Conservation (phyloP, 2,797 vertebrate genomes). For the Rallus crepitans region DNA sequence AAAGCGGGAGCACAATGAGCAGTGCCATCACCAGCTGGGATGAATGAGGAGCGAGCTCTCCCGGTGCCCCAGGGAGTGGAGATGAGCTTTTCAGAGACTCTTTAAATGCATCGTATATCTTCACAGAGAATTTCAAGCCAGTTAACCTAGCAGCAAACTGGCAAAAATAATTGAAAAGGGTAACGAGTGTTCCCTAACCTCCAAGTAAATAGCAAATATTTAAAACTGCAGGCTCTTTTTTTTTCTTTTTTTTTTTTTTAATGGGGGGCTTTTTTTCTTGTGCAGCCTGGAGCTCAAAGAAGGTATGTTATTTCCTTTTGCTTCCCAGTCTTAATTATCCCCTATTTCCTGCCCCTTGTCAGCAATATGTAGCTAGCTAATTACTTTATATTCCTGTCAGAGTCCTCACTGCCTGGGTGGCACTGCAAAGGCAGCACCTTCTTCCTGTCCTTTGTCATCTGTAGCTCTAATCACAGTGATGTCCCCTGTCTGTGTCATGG, state of each 20-base stretch:
- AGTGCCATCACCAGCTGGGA: background rate
- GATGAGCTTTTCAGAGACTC: background rate
- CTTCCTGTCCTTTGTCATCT: background rate
- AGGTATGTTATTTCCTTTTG: background rate
- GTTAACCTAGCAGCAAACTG: background rate
- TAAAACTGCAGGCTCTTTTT: background rate
- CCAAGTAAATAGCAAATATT: background rate
- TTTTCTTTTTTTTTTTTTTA: background rate
- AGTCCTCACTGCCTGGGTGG: background rate
- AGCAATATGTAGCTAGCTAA: background rate
- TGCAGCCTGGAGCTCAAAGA: background rate
- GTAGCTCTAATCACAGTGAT: background rate
- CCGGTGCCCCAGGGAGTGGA: background rate
- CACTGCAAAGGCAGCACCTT: background rate
- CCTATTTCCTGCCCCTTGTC: background rate
- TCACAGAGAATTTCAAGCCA: background rate
- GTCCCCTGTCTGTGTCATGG: fast-evolving
- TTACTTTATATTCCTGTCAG: background rate
- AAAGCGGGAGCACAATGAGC: background rate
- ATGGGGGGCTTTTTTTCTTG: background rate
- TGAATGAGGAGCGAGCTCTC: background rate
- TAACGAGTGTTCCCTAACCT: background rate
- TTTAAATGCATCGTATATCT: background rate
- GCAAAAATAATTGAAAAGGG: background rate
- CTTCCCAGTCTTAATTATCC: background rate